Percentiles rank a stretch among this genome's conserved stretches.
phyloP scores from a whole-genome alignment of 2,888 invertebrate genomes.

The Myopa testacea region DNA sequence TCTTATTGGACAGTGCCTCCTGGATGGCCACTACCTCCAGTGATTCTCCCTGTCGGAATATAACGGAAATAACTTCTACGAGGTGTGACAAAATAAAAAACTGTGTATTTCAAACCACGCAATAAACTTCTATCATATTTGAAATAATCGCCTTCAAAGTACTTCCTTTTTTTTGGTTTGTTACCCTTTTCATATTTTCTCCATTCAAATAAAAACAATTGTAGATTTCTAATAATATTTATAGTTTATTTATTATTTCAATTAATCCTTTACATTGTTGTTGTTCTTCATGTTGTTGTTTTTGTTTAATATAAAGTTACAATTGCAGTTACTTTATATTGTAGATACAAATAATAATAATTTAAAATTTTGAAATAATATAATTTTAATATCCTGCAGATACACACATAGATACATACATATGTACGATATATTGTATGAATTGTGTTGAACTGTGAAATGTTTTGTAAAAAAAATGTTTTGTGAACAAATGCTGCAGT shows the following conservation, averaged over 20 bases:
- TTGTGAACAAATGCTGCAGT: not conserved
- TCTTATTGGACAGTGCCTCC: too few species aligned
- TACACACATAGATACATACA: too few species aligned
- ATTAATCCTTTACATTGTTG: slow-evolving; percentile 26
- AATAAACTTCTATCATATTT: too few species aligned
- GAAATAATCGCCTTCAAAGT: too few species aligned
- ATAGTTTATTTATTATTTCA: slow-evolving; percentile 33
- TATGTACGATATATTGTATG: not conserved
- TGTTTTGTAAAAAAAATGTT: slow-evolving; percentile 13
- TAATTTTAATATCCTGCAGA: too few species aligned
- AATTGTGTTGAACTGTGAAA: slow-evolving; percentile 11
- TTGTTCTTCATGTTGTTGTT: not conserved
- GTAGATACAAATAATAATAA: not conserved
- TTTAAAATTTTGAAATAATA: slow-evolving; percentile 6
- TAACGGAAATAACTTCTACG: too few species aligned
- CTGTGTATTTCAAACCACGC: too few species aligned
- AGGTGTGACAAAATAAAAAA: too few species aligned
- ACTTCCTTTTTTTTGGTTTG: too few species aligned
- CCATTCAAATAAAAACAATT: not conserved
- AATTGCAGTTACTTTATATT: slow-evolving; percentile 13
- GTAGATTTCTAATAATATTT: slow-evolving; percentile 16
- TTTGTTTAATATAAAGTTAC: slow-evolving; percentile 21
- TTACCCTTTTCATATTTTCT: not conserved
- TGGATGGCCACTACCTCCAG: too few species aligned
- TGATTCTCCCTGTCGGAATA: too few species aligned